Conservation (phyloP, 1,140 invertebrate species). For the Drosophila azteca region DNA sequence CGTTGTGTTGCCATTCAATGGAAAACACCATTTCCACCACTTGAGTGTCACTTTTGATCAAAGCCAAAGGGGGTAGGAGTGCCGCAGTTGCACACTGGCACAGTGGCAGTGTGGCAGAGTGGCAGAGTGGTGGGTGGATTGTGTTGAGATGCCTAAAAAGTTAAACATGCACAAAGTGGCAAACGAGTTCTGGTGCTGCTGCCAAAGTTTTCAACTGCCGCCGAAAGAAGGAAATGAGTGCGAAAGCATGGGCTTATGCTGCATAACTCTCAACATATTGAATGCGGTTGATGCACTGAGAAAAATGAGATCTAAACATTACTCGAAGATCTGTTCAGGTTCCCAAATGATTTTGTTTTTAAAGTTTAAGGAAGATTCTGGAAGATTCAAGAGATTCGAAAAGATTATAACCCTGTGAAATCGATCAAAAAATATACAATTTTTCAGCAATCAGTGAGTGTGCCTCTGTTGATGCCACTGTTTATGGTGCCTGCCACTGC, state of each 20-base stretch:
- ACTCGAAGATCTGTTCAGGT: too few species aligned
- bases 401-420: too few species aligned
- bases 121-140: neutral
- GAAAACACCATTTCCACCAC: slow-evolving; percentile 29
- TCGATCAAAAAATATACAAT: too few species aligned
- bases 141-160: slow-evolving; percentile 40
- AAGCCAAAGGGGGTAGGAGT: slow-evolving; percentile 9
- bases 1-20: slow-evolving; percentile 29
- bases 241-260: slow-evolving; percentile 48
- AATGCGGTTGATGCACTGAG: slow-evolving; percentile 38
- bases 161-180: slow-evolving; percentile 74
- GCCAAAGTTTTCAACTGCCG: slow-evolving; percentile 58
- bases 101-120: neutral
- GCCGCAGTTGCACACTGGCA: neutral
- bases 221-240: slow-evolving; percentile 52
- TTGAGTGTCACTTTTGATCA: slow-evolving; percentile 57
- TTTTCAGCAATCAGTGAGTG: too few species aligned
- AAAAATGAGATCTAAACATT: too few species aligned
- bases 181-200: slow-evolving; percentile 36
- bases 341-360: too few species aligned
- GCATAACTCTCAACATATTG: slow-evolving; percentile 71
- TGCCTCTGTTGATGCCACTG: too few species aligned
- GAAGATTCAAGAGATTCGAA: too few species aligned
- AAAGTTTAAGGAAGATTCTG: neutral
- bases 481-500: too few species aligned